Base-by-base conservation (phyloP, 1,140 invertebrate genomes). In the Bombus terrestris region DNA sequence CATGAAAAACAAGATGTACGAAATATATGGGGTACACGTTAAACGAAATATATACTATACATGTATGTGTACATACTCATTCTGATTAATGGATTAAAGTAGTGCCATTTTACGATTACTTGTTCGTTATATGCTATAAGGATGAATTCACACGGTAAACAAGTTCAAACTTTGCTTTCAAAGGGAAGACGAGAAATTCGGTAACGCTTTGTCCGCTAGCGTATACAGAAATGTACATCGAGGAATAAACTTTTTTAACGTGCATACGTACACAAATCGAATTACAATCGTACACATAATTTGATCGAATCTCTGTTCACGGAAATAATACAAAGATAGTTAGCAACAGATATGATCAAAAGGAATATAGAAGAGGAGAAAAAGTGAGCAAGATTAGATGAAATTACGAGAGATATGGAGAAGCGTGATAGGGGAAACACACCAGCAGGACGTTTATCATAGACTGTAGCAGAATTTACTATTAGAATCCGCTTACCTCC, bases 401-500 rank as follows among this genome's bases (percentile, higher is more conserved):
- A 90, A 84, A 86, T 90, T 88, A 90, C 82, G 75, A 91, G 75
- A 91, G 87, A 90, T 69, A n/a, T 66, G 89, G 81, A 89, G 59
- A 93, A 92, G 90, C 86, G 86, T 88, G 89, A 87, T 83, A 92
- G 89, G 8, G 91, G 91, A 83, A 88, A 92, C 86, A 93, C 92
- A 93, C 82, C 90, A 90, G 90, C 88, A 92, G 91, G 81, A 92
- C 88, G 89, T 89, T 91, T 89, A 89, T 90, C 62, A 81, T 88
- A 87, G 77, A 85, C 78, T 57, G 69, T 90, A 69, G 76, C 32
- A 90, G 87, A 90, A 87, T 89, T 90, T 74, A 86, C 88, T 90
- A 85, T 72, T 91, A 90, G 86, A 82, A 87, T 91, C 92, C 76
- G 91, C 92, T 94, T 95, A 95, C 94, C 94, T 95, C 91, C 89